These are phyloP conservation scores for Tribolium madens DNA, from an alignment of 1,140 invertebrate species.

Conservation along the genomic window DNA sequence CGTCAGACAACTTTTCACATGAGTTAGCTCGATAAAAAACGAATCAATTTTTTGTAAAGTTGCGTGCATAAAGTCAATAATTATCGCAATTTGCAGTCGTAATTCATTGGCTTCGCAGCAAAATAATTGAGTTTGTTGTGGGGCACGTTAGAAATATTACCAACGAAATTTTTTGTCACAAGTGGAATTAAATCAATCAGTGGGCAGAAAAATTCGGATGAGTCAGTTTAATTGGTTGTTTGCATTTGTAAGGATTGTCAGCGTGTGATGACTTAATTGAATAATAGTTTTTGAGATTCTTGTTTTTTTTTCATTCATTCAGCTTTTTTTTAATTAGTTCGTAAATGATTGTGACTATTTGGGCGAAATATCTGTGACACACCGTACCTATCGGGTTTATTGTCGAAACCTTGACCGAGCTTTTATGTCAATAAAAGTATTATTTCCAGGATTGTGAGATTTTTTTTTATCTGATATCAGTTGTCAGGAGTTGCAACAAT, in stretches of 20 bases:
- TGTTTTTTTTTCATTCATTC: background rate
- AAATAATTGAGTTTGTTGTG: slow-evolving; percentile 5
- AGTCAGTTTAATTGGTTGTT: slow-evolving; percentile 18
- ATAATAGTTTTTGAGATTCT: background rate
- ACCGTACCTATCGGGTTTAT: background rate
- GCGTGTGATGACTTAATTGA: slow-evolving; percentile 6
- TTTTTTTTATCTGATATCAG: background rate
- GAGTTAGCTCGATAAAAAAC: background rate
- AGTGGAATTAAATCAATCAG: slow-evolving; percentile 17
- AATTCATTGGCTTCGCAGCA: slow-evolving; percentile 18
- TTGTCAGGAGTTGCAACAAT: no score
- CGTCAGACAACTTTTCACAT: slow-evolving; percentile 23
- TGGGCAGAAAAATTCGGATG: slow-evolving; percentile 25
- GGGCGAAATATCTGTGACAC: slow-evolving; percentile 13
- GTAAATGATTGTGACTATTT: background rate
- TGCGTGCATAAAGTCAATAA: slow-evolving; percentile 3
- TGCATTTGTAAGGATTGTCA: background rate
- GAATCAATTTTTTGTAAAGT: background rate
- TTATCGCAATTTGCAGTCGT: slow-evolving; percentile 15
- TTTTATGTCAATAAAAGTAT: background rate
- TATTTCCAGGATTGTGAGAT: background rate
- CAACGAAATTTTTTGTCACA: background rate
- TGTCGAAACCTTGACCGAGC: slow-evolving; percentile 5
- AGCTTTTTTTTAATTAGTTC: background rate
- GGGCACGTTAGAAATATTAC: background rate